A percentile compares a stretch with the other conserved stretches of the same genome.
These are phyloP conservation scores for Megaceryle maxima DNA, from an alignment of 2,113 vertebrate genomes.

Conservation along the genomic window DNA sequence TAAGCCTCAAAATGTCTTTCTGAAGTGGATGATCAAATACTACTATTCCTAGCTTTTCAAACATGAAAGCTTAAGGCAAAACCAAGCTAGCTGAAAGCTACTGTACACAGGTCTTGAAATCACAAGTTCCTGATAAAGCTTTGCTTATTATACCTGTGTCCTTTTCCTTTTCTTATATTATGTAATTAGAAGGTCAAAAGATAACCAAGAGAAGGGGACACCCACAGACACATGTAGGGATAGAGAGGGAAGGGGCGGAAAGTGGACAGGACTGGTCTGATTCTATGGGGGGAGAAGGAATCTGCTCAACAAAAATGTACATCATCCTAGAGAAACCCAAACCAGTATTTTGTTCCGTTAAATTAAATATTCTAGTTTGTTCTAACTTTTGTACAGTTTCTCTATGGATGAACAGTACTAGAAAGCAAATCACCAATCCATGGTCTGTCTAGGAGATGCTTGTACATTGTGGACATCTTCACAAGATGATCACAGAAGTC, in stretches of 20 bases:
- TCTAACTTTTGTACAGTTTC: neutral
- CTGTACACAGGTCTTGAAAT: neutral
- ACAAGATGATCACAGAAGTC: neutral
- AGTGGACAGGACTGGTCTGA: neutral
- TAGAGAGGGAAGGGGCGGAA: too few species aligned
- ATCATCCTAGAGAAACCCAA: rapidly evolving
- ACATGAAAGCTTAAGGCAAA: neutral
- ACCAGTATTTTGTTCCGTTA: neutral
- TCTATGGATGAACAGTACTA: neutral
- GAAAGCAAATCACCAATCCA: neutral
- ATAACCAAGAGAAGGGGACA: neutral
- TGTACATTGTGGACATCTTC: rapidly evolving
- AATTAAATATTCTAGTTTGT: neutral
- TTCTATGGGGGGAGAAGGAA: neutral
- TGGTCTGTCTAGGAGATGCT: neutral
- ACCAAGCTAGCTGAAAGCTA: neutral
- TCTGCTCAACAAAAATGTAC: neutral
- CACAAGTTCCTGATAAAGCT: neutral
- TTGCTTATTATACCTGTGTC: neutral
- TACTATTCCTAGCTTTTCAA: neutral
- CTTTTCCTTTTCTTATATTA: neutral
- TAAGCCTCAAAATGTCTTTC: neutral
- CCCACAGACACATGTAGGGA: too few species aligned
- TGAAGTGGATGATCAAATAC: neutral
- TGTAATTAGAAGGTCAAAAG: neutral